Percentiles rank a stretch among this genome's conserved stretches.
phyloP scores from a whole-genome alignment of 2,888 invertebrate genomes.

The Cremastinae sp. region DNA sequence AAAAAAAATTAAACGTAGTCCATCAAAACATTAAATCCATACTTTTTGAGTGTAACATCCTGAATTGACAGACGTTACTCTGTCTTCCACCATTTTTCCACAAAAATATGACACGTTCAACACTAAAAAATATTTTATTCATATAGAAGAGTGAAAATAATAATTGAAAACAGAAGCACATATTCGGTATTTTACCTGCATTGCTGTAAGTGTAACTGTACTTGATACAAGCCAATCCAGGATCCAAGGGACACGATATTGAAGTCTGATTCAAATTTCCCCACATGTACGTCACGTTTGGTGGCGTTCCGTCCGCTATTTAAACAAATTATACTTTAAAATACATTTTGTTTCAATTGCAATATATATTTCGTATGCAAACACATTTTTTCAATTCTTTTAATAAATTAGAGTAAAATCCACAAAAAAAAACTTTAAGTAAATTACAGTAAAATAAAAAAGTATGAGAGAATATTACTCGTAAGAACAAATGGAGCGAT shows the following conservation, averaged over 20 bases:
- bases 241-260: slow-evolving; percentile 64
- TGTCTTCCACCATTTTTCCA: slow-evolving; percentile 74
- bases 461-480: slow-evolving; percentile 52
- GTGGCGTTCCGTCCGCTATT: slow-evolving; percentile 48
- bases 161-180: not conserved
- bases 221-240: slow-evolving; percentile 69
- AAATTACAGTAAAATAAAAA: not conserved
- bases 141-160: not conserved
- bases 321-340: too few relatives aligned
- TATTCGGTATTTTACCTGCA: slow-evolving; percentile 64
- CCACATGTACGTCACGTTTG: slow-evolving; percentile 68
- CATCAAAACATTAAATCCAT: slow-evolving; percentile 23
- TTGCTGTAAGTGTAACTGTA: slow-evolving; percentile 68
- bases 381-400: too few relatives aligned
- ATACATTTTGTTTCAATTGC: too few relatives aligned
- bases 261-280: slow-evolving; percentile 53
- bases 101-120: slow-evolving; percentile 72
- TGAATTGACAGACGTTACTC: slow-evolving; percentile 63
- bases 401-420: too few relatives aligned
- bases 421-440: slow-evolving; percentile 4
- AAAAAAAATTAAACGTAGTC: slow-evolving; percentile 1
- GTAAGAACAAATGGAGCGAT: slow-evolving; percentile 58
- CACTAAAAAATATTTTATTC: slow-evolving; percentile 63
- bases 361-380: too few relatives aligned
- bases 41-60: slow-evolving; percentile 73